phyloP scores from a whole-genome alignment of 2,797 vertebrate genomes.

The Helostoma temminkii region DNA sequence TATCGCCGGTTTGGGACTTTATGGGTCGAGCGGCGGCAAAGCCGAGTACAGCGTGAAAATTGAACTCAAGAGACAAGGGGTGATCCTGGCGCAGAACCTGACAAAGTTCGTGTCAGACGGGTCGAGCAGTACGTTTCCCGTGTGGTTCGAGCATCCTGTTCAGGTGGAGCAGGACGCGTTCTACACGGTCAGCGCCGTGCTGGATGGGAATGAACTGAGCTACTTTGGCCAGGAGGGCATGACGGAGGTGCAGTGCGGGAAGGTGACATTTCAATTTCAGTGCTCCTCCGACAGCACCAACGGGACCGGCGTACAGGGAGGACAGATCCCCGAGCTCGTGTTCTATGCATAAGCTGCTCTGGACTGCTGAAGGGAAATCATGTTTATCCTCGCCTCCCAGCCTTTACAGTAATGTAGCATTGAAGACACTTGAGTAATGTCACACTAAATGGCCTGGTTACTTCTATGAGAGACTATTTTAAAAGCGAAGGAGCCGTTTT shows the following conservation, averaged over 20 bases:
- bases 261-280: conserved; percentile 98
- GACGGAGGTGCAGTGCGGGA: conserved; percentile 97
- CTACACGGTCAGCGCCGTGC: conserved; percentile 94
- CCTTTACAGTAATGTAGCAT: conserved; percentile 81
- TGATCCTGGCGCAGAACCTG: conserved; percentile 89
- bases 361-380: conserved; percentile 57
- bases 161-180: conserved; percentile 97
- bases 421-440: conserved; percentile 76
- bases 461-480: conserved; percentile 77
- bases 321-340: conserved; percentile 98
- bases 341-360: conserved; percentile 90
- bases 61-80: conserved; percentile 94
- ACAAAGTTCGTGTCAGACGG: conserved; percentile 94
- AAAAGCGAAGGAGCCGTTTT: conserved; percentile 85
- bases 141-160: conserved; percentile 97
- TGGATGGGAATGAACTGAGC: conserved; percentile 97
- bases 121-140: conserved; percentile 92
- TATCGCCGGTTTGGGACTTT: conserved; percentile 93
- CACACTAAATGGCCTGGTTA: conserved; percentile 79
- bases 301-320: conserved; percentile 97
- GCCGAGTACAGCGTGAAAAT: conserved; percentile 94
- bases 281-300: conserved; percentile 99
- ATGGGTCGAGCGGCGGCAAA: conserved; percentile 94
- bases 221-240: conserved; percentile 99
- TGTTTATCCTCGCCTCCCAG: conserved; percentile 50